Base-by-base conservation (phyloP, 2,888 invertebrate genomes). In the Pristionchus maxplancki region DNA sequence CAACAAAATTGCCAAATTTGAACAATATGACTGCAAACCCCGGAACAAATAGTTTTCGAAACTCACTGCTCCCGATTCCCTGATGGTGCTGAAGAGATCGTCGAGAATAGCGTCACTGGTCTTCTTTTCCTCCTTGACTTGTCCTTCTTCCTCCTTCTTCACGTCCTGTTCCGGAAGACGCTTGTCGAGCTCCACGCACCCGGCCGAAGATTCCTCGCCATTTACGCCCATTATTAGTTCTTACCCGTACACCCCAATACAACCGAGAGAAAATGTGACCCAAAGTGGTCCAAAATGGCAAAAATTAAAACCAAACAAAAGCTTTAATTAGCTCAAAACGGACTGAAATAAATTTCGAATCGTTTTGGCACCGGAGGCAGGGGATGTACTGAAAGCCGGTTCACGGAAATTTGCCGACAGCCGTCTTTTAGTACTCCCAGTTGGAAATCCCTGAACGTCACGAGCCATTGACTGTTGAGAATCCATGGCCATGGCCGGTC, bases 91-190 rank as follows among this genome's bases (percentile, higher is more conserved):
- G 34, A 87, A 87, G 3, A 87, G 37, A 37, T 67, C 67, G 67
- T 87, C 71, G 6, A 87, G 86, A 34, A 87, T 50, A 9, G 44
- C 71, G 34, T 87, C 86, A 31, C 86, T 87, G 24, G 44, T 87
- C 86, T 87, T 87, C 71, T 87, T 87, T n/a, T 37, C 34, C 85
- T 85, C 62, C 28, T 85, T 44, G 40, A n/a, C 62, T 83, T 53
- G 82, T 83, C 53, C 44, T 48, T 78, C 44, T 37, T 71, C 37
- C 5, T 8, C 15, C 17, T 20, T 11, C 44, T 78, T 28, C 44
- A n/a, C 78, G 44, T 78, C 53, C 48, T 81, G 28, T 28, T 81
- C 50, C 48, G 28, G 50, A 50, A 37, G 40, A 15, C 44, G 78
- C 48, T 48, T 48, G 78, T 78, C 28, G 78, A 48, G 44, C 44